phyloP scores from a whole-genome alignment of 2,888 invertebrate species.

The Sinhomidia bicolor region DNA sequence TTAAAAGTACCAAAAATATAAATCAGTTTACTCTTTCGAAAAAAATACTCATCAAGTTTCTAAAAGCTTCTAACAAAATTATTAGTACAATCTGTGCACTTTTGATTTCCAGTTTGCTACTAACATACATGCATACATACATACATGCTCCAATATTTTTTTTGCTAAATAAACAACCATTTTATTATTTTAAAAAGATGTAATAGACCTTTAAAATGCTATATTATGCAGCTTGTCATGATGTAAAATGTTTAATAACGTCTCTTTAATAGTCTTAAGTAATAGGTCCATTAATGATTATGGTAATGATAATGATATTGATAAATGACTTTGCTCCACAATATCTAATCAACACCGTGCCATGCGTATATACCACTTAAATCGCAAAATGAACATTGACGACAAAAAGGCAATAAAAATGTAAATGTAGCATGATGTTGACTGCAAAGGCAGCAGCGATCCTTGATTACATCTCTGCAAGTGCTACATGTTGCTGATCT shows the following conservation, averaged over 20 bases:
- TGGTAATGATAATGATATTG: constrained; percentile 14
- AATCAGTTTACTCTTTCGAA: not conserved
- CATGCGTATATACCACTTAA: not conserved
- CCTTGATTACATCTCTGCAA: not conserved
- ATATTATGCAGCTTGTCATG: too few relatives aligned
- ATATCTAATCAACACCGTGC: not conserved
- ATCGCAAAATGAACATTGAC: not conserved
- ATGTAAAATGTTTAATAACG: not conserved
- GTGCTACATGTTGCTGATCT: not conserved
- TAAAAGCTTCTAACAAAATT: too few relatives aligned
- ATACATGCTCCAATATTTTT: too few relatives aligned
- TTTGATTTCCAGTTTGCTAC: too few relatives aligned
- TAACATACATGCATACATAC: too few relatives aligned
- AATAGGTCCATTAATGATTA: constrained; percentile 14
- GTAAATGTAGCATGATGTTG: constrained; percentile 44
- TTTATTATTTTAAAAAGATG: too few relatives aligned
- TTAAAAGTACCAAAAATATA: too few relatives aligned
- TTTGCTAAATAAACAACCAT: too few relatives aligned
- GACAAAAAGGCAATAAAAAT: constrained; percentile 50
- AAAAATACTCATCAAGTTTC: not conserved
- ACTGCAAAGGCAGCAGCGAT: constrained; percentile 23
- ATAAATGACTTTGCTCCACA: constrained; percentile 11
- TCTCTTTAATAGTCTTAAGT: not conserved
- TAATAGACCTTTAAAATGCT: too few relatives aligned
- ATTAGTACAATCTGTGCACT: too few relatives aligned